phyloP scores from a whole-genome alignment of 2,113 vertebrate genomes.

The Pogonocichla stellata region DNA sequence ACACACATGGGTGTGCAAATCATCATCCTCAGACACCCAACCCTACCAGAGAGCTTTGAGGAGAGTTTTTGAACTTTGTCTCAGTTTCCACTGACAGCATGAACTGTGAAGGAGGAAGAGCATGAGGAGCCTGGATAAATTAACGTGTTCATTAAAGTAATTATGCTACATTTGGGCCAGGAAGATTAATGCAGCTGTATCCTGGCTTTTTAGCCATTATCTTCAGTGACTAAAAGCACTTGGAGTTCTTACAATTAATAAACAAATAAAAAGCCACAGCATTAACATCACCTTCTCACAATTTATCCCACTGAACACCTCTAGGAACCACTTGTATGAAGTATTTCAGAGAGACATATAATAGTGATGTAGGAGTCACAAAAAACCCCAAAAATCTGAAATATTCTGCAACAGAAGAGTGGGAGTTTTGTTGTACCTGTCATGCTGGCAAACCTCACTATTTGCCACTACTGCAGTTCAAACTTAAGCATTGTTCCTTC shows the following conservation, averaged over 20 bases:
- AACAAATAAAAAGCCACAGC: conserved; percentile 15
- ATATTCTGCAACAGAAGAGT: neutral
- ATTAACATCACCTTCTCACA: neutral
- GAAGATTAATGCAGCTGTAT: neutral
- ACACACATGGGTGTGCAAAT: neutral
- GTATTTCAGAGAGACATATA: neutral
- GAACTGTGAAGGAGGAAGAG: neutral
- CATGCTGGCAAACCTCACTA: neutral
- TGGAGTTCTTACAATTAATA: neutral
- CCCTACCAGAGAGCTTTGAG: neutral
- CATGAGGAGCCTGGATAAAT: neutral
- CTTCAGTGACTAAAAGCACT: neutral
- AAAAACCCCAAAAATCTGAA: neutral
- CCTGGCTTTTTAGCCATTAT: conserved; percentile 2
- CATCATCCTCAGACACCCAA: neutral
- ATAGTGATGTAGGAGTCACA: neutral
- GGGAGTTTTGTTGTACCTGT: neutral
- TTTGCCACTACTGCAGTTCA: neutral
- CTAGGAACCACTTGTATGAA: neutral
- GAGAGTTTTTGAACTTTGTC: neutral
- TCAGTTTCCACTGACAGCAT: neutral
- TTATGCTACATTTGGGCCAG: neutral
- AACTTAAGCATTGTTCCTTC: neutral
- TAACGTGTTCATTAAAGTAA: neutral
- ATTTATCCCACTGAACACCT: neutral